These are phyloP conservation scores for Spongia lamella DNA, from an alignment of 37 sponge, comb jelly and placozoan genomes.

Conservation along the genomic window DNA sequence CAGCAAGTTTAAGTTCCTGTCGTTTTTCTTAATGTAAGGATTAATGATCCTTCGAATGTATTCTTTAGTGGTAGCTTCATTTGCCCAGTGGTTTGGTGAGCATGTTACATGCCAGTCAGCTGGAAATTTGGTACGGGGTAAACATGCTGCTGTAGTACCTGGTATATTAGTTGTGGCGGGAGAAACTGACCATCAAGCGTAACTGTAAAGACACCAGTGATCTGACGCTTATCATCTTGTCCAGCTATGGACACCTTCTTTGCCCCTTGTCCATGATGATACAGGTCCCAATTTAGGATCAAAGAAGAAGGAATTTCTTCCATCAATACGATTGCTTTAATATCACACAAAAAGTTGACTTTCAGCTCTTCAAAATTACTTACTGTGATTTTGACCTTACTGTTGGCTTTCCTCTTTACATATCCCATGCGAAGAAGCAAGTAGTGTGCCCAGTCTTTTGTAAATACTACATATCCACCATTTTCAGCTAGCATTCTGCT, in stretches of 20 bases:
- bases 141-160: too few species aligned
- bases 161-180: conserved; percentile 5
- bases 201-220: conserved; percentile 12
- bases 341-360: too few species aligned
- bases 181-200: conserved; percentile 16
- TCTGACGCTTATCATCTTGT: conserved; percentile 8
- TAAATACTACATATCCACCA: too few species aligned
- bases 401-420: too few species aligned
- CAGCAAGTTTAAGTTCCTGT: background rate
- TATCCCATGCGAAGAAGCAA: too few species aligned
- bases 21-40: conserved; percentile 2
- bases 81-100: conserved; percentile 25
- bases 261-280: conserved; percentile 29
- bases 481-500: too few species aligned
- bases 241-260: conserved; percentile 1
- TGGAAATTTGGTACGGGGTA: too few species aligned
- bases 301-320: conserved; percentile 9
- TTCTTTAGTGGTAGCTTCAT: conserved; percentile 20
- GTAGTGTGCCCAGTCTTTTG: too few species aligned
- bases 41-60: conserved; percentile 7
- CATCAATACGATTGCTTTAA: conserved; percentile 4
- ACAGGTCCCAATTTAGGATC: conserved; percentile 8
- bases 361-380: too few species aligned
- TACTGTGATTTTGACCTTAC: too few species aligned
- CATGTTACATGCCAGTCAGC: conserved; percentile 22